Percentiles rank a stretch among this genome's conserved stretches.
These are phyloP conservation scores for Hydropsyche betteni DNA, from an alignment of 2,888 invertebrate genomes.

Conservation along the genomic window DNA sequence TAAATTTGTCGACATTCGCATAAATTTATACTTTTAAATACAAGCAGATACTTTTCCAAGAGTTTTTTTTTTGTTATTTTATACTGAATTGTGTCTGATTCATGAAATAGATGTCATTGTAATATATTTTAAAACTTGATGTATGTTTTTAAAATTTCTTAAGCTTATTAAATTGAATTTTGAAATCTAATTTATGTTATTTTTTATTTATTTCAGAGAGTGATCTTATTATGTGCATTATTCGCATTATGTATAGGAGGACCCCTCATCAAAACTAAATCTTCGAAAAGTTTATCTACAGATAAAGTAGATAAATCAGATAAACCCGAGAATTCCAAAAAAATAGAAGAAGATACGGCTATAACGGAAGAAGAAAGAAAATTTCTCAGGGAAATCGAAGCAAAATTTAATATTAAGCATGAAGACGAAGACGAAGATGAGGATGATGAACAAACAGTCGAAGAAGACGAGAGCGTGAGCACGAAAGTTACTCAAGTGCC, in stretches of 20 bases:
- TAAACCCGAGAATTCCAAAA: conserved; percentile 11
- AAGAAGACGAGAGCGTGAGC: conserved; percentile 45
- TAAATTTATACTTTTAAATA: no score
- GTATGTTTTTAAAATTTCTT: no score
- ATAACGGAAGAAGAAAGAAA: conserved; percentile 62
- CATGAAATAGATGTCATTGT: no score
- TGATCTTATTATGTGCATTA: not conserved
- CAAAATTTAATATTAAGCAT: conserved; percentile 62
- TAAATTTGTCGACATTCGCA: no score
- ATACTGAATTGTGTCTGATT: no score
- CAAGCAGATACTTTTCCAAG: no score
- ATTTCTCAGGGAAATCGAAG: conserved; percentile 64
- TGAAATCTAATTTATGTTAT: not conserved
- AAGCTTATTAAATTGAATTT: no score
- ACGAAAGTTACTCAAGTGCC: conserved; percentile 54
- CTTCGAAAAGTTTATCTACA: not conserved
- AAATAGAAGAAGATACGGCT: conserved; percentile 55
- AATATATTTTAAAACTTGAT: no score
- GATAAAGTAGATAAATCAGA: conserved; percentile 9
- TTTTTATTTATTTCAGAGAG: conserved; percentile 1
- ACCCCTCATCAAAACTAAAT: conserved; percentile 4
- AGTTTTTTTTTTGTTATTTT: no score
- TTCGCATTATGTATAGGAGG: not conserved
- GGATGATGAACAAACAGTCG: conserved; percentile 45
- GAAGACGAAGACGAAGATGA: conserved; percentile 52